phyloP scores from a whole-genome alignment of 2,113 vertebrate genomes.

The Smithornis capensis region DNA sequence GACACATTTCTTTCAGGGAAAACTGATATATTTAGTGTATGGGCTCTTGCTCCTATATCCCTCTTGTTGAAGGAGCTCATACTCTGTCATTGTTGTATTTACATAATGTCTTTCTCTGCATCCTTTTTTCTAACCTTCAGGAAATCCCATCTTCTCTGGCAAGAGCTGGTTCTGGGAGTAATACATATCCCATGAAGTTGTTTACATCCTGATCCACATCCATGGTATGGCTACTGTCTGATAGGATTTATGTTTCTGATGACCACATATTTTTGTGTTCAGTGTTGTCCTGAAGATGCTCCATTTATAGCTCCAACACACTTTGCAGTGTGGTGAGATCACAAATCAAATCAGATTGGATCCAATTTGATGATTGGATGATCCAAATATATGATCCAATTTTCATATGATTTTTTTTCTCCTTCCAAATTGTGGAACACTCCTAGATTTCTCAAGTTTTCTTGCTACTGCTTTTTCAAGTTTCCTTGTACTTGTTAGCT shows the following conservation, averaged over 20 bases:
- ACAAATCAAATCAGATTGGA: neutral
- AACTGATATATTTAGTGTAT: neutral
- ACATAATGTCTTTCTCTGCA: neutral
- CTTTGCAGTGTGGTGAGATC: neutral
- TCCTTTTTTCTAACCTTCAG: neutral
- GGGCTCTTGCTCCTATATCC: neutral
- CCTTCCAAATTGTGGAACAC: neutral
- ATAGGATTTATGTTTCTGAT: neutral
- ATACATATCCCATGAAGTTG: neutral
- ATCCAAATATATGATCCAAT: neutral
- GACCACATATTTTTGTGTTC: accelerated
- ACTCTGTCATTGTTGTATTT: accelerated
- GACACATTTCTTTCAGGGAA: neutral
- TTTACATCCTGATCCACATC: neutral
- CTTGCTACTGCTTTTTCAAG: neutral
- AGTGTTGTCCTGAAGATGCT: neutral
- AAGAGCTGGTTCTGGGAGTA: neutral
- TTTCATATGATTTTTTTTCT: neutral
- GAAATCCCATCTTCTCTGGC: neutral
- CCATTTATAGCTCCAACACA: neutral
- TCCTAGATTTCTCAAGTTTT: neutral
- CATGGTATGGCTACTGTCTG: neutral
- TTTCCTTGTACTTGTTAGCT: neutral
- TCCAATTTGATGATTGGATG: too few species aligned
- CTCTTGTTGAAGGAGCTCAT: neutral